A percentile compares a stretch with the other conserved stretches of the same genome.
phyloP scores from a whole-genome alignment of 2,797 vertebrate genomes.

The Euphonia xanthogaster region DNA sequence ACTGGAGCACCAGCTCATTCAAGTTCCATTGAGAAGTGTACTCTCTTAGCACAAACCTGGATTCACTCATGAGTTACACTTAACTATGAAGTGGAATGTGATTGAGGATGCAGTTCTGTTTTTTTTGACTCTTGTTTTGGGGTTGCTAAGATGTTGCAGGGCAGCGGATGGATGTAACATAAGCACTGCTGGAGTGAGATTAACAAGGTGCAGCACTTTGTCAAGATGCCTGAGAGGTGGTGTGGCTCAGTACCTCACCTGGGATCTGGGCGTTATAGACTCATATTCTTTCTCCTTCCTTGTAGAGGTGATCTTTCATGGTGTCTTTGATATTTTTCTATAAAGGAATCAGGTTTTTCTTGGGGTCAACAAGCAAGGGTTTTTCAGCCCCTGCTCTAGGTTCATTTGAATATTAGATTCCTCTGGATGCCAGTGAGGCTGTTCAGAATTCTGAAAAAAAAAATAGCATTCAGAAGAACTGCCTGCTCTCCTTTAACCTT shows the following conservation, averaged over 20 bases:
- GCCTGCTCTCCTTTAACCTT: conserved; percentile 31
- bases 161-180: not conserved
- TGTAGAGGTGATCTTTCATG: not conserved
- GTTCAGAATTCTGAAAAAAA: conserved; percentile 12
- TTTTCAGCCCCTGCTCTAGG: not conserved
- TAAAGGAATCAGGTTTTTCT: not conserved
- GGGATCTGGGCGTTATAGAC: not conserved
- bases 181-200: not conserved
- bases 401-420: not conserved
- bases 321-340: not conserved
- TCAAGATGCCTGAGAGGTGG: not conserved
- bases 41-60: not conserved
- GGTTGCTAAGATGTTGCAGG: not conserved
- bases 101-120: not conserved
- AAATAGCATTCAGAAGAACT: not conserved
- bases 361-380: not conserved
- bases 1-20: not conserved
- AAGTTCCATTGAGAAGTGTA: not conserved
- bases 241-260: not conserved
- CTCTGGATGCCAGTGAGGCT: not conserved
- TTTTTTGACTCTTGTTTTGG: not conserved
- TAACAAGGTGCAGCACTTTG: not conserved
- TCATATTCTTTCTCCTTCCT: not conserved
- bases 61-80: not conserved
- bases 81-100: not conserved